Percentiles rank a stretch among this genome's conserved stretches.
phyloP scores from a whole-genome alignment of 2,888 invertebrate genomes.

The Agrilus biguttatus region DNA sequence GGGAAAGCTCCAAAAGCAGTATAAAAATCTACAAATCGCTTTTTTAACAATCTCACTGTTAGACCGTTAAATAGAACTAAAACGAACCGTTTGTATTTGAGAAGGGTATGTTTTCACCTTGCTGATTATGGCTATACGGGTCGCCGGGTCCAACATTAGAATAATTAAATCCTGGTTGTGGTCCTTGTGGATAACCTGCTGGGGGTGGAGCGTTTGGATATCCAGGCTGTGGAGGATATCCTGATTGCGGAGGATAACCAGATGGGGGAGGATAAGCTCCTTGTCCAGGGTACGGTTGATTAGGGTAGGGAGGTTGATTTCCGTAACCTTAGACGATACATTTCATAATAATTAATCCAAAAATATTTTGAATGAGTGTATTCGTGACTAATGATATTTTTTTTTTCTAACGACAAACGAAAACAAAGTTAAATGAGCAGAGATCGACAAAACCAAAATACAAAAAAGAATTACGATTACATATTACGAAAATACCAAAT shows the following conservation, averaged over 20 bases:
- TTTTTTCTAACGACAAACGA: too few species aligned
- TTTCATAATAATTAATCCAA: too few species aligned
- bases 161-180: constrained; percentile 10
- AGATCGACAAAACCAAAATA: too few species aligned
- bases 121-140: constrained; percentile 12
- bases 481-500: not conserved
- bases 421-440: too few species aligned
- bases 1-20: not conserved
- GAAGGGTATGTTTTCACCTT: constrained; percentile 27
- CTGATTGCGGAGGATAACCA: constrained; percentile 9
- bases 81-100: constrained; percentile 24
- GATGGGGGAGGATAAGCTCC: constrained; percentile 15
- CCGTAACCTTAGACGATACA: too few species aligned
- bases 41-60: not conserved
- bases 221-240: constrained; percentile 28
- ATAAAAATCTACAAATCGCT: not conserved
- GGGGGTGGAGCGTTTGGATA: constrained; percentile 30
- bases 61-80: constrained; percentile 11
- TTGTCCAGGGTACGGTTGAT: not conserved
- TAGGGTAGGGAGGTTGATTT: too few species aligned
- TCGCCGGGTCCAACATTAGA: constrained; percentile 3
- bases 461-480: too few species aligned
- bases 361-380: too few species aligned
- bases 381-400: too few species aligned
- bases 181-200: constrained; percentile 16